Percentiles rank a stretch among this genome's conserved stretches.
Conservation (phyloP, 1,140 invertebrate genomes). For the Saccostrea cuccullata region DNA sequence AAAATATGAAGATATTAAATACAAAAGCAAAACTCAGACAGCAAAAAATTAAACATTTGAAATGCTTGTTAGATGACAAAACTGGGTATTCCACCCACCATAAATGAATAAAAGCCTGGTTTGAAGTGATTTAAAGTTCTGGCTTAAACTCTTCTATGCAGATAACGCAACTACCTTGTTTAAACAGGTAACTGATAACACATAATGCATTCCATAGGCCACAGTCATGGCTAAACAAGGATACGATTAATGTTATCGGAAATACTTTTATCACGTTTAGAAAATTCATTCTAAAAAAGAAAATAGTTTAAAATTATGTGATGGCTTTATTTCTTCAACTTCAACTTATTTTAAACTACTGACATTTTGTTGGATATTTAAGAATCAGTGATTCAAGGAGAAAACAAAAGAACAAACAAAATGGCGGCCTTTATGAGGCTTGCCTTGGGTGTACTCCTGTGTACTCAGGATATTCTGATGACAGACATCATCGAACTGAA, state of each 20-base stretch:
- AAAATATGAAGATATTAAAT: too few species aligned
- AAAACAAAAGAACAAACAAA: background rate
- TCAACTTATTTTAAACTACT: background rate
- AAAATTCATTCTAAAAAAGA: background rate
- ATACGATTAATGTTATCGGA: slow-evolving; percentile 10
- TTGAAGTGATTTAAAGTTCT: slow-evolving; percentile 17
- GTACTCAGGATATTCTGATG: background rate
- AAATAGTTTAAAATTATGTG: background rate
- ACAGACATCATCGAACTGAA: background rate
- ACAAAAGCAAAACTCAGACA: too few species aligned
- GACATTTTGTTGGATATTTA: background rate
- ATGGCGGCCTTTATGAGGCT: slow-evolving; percentile 12
- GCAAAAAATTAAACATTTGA: background rate
- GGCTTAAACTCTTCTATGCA: background rate
- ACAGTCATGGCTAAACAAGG: slow-evolving; percentile 3
- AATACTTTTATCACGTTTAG: slow-evolving; percentile 28
- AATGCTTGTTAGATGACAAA: slow-evolving; percentile 17
- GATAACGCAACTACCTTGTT: slow-evolving; percentile 30
- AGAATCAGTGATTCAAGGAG: background rate
- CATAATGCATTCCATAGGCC: slow-evolving; percentile 9
- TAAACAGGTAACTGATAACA: slow-evolving; percentile 33
- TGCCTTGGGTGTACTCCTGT: background rate
- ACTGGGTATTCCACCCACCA: slow-evolving; percentile 6
- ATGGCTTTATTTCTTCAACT: background rate
- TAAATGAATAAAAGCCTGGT: slow-evolving; percentile 14